Conservation (phyloP, 2,888 invertebrate genomes). For the Tyria jacobaeae region DNA sequence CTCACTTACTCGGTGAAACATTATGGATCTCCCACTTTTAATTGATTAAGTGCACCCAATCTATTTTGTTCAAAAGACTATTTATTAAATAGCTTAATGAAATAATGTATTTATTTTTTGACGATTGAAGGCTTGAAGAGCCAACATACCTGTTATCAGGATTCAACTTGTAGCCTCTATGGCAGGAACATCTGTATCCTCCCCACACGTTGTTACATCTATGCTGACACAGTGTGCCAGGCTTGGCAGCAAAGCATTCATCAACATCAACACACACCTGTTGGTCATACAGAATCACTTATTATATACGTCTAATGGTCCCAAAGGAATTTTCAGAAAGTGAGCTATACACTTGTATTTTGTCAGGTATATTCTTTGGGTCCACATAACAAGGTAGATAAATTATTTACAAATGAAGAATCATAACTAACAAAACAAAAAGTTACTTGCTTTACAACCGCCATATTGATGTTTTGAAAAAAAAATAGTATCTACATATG, state of each 20-base stretch:
- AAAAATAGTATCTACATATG: no score
- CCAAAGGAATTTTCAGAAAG: not conserved
- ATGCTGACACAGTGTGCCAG: conserved; percentile 90
- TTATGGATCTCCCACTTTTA: no score
- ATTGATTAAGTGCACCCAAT: not conserved
- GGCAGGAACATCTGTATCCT: conserved; percentile 95
- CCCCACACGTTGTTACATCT: conserved; percentile 97
- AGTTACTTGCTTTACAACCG: no score
- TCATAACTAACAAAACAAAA: no score
- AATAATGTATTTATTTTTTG: no score
- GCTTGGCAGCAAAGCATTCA: conserved; percentile 85
- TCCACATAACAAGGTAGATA: no score
- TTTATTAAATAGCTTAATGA: not conserved
- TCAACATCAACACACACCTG: conserved; percentile 89
- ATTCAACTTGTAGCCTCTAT: conserved; percentile 92
- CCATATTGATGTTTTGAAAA: no score
- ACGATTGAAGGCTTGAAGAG: not conserved
- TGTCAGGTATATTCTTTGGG: no score
- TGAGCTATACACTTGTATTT: no score
- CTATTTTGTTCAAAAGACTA: no score
- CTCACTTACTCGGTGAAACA: no score
- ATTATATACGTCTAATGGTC: not conserved
- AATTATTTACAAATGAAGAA: no score
- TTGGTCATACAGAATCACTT: not conserved
- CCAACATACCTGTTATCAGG: conserved; percentile 67